Conservation (phyloP, 2,113 vertebrate species). For the Barnardius zonarius region DNA sequence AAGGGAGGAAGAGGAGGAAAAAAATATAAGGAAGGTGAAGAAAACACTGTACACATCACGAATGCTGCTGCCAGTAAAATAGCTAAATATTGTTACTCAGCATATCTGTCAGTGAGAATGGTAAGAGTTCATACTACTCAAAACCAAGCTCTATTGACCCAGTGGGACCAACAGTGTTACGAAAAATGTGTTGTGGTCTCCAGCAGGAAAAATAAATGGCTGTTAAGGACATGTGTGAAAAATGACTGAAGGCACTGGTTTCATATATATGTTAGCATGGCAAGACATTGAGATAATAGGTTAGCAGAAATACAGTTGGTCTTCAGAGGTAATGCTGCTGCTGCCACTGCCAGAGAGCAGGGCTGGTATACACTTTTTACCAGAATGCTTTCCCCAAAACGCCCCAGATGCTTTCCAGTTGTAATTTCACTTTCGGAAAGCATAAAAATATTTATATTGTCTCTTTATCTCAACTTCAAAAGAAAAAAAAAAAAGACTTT, state of each 20-base stretch:
- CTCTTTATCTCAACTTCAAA: not conserved
- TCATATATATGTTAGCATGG: not conserved
- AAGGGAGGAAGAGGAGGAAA: not conserved
- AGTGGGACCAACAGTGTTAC: not conserved
- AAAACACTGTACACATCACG: not conserved
- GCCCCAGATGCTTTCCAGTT: not conserved
- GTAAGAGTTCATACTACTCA: not conserved
- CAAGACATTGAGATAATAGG: not conserved
- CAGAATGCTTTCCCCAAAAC: not conserved
- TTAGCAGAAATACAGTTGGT: not conserved
- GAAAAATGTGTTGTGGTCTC: not conserved
- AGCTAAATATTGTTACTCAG: not conserved
- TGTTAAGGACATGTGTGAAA: not conserved
- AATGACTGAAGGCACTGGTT: not conserved
- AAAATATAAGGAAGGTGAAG: not conserved
- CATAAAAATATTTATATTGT: not conserved
- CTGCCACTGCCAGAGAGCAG: not conserved
- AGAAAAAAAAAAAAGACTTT: fast-evolving
- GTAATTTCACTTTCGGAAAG: not conserved
- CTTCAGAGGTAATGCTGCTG: not conserved
- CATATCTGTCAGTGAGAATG: not conserved
- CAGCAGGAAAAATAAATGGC: not conserved
- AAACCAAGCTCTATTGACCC: not conserved
- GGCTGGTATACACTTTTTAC: not conserved
- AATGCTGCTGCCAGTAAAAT: not conserved